phyloP scores from a whole-genome alignment of 2,113 vertebrate species.

The Thermophis baileyi region DNA sequence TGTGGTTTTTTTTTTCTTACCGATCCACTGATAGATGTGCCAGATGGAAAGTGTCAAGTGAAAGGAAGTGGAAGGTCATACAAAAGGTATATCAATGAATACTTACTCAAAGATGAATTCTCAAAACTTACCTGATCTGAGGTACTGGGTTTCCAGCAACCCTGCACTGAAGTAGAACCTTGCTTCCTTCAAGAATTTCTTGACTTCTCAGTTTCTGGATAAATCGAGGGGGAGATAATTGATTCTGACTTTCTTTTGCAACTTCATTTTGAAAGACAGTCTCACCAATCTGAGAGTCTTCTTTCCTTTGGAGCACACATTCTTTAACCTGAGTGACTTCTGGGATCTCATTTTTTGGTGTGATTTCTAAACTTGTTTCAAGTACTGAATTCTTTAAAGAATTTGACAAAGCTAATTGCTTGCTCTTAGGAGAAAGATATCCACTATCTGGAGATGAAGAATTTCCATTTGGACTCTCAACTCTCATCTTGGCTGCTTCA shows the following conservation, averaged over 20 bases:
- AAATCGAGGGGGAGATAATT: slow-evolving; percentile 79
- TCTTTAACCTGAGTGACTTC: slow-evolving; percentile 27
- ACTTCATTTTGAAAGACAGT: slow-evolving; percentile 22
- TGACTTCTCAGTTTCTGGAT: slow-evolving; percentile 92
- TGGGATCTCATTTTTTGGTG: slow-evolving; percentile 38
- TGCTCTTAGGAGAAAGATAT: slow-evolving; percentile 86
- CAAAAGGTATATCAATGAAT: background rate
- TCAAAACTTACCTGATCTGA: slow-evolving; percentile 77
- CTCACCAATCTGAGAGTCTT: background rate
- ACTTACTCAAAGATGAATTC: background rate
- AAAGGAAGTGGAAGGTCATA: background rate
- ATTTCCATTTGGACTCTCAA: slow-evolving; percentile 80
- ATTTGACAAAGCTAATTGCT: slow-evolving; percentile 42
- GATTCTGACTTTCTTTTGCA: slow-evolving; percentile 1
- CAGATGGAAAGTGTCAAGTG: background rate
- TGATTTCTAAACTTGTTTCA: slow-evolving; percentile 48
- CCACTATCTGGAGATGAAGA: slow-evolving; percentile 95
- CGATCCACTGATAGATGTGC: background rate
- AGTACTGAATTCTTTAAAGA: slow-evolving; percentile 53
- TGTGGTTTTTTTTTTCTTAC: background rate
- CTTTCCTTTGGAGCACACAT: slow-evolving; percentile 24
- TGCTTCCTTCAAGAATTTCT: slow-evolving; percentile 90
- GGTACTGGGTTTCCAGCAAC: slow-evolving; percentile 84
- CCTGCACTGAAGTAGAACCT: slow-evolving; percentile 85
- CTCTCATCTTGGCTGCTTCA: slow-evolving; percentile 74